These are phyloP conservation scores for Fragum whitleyi DNA, from an alignment of 2,888 invertebrate genomes.

Conservation along the genomic window DNA sequence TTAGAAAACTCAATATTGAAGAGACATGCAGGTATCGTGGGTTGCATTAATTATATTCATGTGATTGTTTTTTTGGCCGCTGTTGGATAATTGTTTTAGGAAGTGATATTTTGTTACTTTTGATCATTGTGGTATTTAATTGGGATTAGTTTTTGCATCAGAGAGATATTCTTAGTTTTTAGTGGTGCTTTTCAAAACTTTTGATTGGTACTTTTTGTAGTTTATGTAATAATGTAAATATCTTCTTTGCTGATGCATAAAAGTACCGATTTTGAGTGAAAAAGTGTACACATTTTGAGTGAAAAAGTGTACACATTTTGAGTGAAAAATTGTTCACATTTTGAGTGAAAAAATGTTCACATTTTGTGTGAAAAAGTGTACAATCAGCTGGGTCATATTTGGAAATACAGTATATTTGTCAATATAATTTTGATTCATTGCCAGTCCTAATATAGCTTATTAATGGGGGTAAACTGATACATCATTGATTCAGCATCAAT, in stretches of 20 bases:
- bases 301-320: no score
- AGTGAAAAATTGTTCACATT: no score
- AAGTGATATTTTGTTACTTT: slow-evolving; percentile 2
- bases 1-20: slow-evolving; percentile 22
- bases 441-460: slow-evolving; percentile 4
- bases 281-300: no score
- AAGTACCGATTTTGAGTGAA: no score
- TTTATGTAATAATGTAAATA: no score
- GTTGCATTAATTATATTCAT: slow-evolving; percentile 8
- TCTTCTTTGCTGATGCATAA: no score
- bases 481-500: slow-evolving; percentile 7
- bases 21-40: not conserved
- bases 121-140: not conserved
- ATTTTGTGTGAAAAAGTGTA: no score
- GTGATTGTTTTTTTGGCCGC: not conserved
- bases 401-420: slow-evolving; percentile 1
- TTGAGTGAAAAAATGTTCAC: no score
- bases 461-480: not conserved
- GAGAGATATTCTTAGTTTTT: no score
- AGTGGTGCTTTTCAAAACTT: no score
- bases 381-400: not conserved
- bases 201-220: no score
- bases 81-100: not conserved
- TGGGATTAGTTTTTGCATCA: no score
- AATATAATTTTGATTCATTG: slow-evolving; percentile 1